Base-by-base conservation (phyloP, 2,797 vertebrate genomes). In the Hozukius guyotensis region DNA sequence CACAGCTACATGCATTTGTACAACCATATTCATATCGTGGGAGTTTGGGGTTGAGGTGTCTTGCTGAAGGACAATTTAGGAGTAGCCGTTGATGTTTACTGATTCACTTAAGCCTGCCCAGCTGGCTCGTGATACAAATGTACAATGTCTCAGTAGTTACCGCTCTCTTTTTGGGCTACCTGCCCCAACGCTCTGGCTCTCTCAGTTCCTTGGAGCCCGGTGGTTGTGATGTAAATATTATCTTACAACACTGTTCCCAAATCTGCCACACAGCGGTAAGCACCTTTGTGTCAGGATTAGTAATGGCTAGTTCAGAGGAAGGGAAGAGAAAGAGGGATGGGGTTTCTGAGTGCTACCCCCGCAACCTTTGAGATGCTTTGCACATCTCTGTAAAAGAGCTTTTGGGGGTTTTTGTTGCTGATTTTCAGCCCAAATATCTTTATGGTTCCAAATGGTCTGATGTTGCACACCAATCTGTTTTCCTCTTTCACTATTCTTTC, bases 141-240 rank as follows among this genome's bases (percentile, higher is more conserved):
- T 18, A 63, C 55, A 42, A 11, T 56, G n/a, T 32, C 79, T 73
- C 24, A 70, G 70, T 77, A 36, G 52, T 78, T 68, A 61, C 61
- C 11, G 20, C 67, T 81, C n/a, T 77, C 59, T 73, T 85, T 49
- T 75, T 7, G 56, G 42, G 60, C 69, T 75, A 78, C 62, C 38
- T 71, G 71, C 71, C 69, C 36, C 71, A 78, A 56, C 38, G 32
- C 52, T 77, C 61, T 78, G 66, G 68, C 66, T 90, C 69, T 72
- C 72, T 85, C 61, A 55, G 67, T 84, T 84, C 52, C 60, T 72
- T 20, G 55, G 64, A 78, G 72, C 73, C 60, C 57, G 88, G 88
- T 94, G 89, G 88, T 94, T 94, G 91, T 93, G 92, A 90, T 95
- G 92, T 95, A 94, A 95, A 94, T 95, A 94, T 94, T 92, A 94